Evolutionary conservation across 2,113 vertebrate species (phyloP).

Genomic region (Ailurus styani): DNA sequence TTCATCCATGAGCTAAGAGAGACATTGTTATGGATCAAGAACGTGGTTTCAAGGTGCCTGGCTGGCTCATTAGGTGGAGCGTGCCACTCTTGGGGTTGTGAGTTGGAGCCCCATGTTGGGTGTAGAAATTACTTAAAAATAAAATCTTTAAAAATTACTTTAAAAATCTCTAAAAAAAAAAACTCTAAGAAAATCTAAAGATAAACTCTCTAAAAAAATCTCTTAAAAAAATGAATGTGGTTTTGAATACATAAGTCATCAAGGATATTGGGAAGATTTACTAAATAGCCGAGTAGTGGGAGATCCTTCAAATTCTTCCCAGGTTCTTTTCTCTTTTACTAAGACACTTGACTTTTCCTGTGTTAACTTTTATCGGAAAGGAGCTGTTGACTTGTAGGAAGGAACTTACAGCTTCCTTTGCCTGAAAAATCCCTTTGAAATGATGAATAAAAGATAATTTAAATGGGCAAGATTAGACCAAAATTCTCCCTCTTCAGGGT

Average conservation of each 20-base stretch:
- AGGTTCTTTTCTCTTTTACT: not conserved
- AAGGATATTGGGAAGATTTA: not conserved
- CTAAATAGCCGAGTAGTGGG: not conserved
- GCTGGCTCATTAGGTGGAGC: not conserved
- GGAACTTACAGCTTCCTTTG: conserved; percentile 39
- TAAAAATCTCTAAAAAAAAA: not conserved
- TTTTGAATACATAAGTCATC: not conserved
- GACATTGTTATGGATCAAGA: not conserved
- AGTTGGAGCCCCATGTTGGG: not conserved
- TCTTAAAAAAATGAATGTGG: not conserved
- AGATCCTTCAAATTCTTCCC: not conserved
- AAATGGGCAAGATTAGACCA: not conserved
- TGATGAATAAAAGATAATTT: not conserved
- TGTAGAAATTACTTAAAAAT: not conserved
- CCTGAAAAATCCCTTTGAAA: conserved; percentile 45
- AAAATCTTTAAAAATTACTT: not conserved
- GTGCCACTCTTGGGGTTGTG: not conserved
- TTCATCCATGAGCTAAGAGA: not conserved
- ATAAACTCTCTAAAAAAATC: not conserved
- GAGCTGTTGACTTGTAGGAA: not conserved
- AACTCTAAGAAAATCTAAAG: not conserved
- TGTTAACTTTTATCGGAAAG: not conserved
- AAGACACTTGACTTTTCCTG: not conserved
- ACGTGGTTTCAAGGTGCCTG: not conserved
- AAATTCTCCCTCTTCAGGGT: not conserved